Evolutionary conservation across 1,140 invertebrate genomes (phyloP), one percentile per base, ranked within the genome.

Genomic region (Paraescarpia echinospica): DNA sequence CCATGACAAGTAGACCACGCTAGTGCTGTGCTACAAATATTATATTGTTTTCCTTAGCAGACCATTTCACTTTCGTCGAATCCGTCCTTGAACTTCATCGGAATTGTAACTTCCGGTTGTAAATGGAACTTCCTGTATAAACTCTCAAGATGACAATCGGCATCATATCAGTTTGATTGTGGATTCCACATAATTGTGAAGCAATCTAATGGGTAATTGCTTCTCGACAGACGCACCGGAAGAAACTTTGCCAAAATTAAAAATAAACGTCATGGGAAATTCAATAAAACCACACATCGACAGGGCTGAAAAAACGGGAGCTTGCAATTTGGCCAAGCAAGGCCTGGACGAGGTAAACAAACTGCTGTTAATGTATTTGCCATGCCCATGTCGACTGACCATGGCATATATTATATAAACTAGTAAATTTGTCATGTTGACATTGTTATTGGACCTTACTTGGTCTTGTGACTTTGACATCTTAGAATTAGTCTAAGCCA

Each of bases 261-360:
- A 90, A 31, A 22, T 90, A 34, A 35, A 90, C 22, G 27, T 90
- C 35, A 99, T 99, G 98, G 98, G 98, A 91, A 99, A 98, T 96
- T 97, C 98, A 22, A 94, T 99, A 89, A 98, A 98, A 96, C 98
- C 98, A 94, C 98, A 99, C 95, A 97, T 98, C 95, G 98, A 99
- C 95, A 99, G 97, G 48, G 98, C 98, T 1, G 97, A 98, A 93
- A 99, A 99, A 96, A 99, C 98, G 35, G 98, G 98, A 6, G 97
- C 98, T n/a, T 96, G 99, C 93, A 98, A 98, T 95, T 96, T 99
- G 90, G 98, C 98, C 0, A 97, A 98, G 94, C 96, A 97, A 91
- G 98, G 98, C 94, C 96, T 99, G 88, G 97, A 97, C 94, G 98
- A 97, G 94, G 96, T 97, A 93, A 77, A 77, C 59, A 77, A 77